Base-by-base conservation (phyloP, 2,888 invertebrate species). In the Tanypteryx hageni region DNA sequence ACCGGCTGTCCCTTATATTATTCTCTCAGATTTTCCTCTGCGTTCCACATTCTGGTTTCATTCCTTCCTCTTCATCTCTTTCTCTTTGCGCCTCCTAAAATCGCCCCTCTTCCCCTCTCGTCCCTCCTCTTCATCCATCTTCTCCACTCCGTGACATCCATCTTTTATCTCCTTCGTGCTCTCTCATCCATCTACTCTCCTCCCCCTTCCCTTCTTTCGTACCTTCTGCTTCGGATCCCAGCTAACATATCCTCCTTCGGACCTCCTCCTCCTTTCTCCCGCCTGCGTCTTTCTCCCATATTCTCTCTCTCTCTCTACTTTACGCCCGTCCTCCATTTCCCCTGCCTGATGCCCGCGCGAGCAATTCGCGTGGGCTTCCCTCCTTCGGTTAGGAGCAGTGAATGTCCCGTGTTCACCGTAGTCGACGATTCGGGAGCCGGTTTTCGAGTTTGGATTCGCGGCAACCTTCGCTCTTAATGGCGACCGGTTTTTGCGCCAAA, bases 401-500 rank as follows among this genome's bases (percentile, higher is more conserved):
- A 44, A 44, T 44, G 44, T 44, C 3, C 64, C 64, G 8, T 0
- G 16, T 64, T 64, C n/a, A 18, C 64, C 86, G 27, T 11, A n/a
- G 58, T 18, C 58, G n/a, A 9, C 59, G 86, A 11, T 14, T 27
- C 59, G 84, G 84, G 16, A 61, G 86, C 59, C 86, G 86, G 86
- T 86, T 44, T 31, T 27, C 86, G 27, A 8, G 22, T 61, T 86
- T 22, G 58, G 56, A 22, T 59, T 18, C 27, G 58, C 44, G 83
- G 44, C 83, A 44, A 31, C 86, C 86, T 58, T n/a, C 27, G 16
- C 85, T 13, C 22, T 58, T 86, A 86, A 86, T 86, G 86, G 86
- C 86, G 86, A 86, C 86, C 86, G 86, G 86, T 86, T 86, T 68
- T 86, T 61, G 86, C 31, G 57, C 86, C 86, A 86, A 86, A 86